phyloP scores from a whole-genome alignment of 2,113 vertebrate genomes.

The Aegotheles bennettii region DNA sequence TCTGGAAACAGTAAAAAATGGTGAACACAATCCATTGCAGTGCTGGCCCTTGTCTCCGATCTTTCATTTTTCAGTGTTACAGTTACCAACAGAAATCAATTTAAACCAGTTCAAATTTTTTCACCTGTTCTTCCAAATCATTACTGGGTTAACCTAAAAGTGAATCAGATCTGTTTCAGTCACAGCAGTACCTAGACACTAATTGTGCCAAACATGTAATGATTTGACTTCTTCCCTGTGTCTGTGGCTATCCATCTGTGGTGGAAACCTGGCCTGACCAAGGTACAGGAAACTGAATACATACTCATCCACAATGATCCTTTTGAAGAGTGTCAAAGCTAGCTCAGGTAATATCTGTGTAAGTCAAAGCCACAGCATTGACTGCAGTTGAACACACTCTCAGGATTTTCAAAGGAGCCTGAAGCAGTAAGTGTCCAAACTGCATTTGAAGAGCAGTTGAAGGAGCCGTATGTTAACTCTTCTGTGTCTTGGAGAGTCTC shows the following conservation, averaged over 20 bases:
- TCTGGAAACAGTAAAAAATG: not conserved
- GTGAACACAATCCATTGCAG: not conserved
- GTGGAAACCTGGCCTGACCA: not conserved
- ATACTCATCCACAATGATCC: not conserved
- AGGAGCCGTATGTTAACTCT: not conserved
- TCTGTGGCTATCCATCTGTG: not conserved
- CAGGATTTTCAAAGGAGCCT: not conserved
- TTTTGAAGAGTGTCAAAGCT: not conserved
- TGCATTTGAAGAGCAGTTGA: not conserved
- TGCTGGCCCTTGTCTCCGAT: not conserved
- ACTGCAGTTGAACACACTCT: not conserved
- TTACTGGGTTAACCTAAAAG: not conserved
- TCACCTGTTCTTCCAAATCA: not conserved
- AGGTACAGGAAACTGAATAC: not conserved
- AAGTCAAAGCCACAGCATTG: not conserved
- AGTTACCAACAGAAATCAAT: not conserved
- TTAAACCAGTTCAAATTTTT: not conserved
- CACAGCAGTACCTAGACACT: not conserved
- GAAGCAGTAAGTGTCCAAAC: not conserved
- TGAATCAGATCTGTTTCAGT: not conserved
- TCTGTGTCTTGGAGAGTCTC: not conserved
- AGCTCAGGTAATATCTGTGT: not conserved
- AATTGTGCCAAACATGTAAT: not conserved
- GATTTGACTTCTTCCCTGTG: not conserved
- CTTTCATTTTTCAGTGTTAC: not conserved